Evolutionary conservation across 1,140 invertebrate genomes (phyloP), one percentile per base, ranked within the genome.

Genomic region (Pseudobourletiella spinata): DNA sequence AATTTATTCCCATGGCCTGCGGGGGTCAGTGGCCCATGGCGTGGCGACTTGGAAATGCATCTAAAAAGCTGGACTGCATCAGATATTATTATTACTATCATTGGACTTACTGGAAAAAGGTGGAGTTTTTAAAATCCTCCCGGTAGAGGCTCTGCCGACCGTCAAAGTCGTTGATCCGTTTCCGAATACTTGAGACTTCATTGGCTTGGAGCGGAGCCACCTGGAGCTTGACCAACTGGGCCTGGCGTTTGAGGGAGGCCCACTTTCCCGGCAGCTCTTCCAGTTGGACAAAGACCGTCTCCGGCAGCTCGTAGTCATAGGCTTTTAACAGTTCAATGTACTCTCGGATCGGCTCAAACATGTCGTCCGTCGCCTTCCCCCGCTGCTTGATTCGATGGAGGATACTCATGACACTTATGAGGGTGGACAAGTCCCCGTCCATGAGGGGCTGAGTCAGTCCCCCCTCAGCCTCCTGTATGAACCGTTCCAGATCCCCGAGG

Each of bases 231-330:
- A 94, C 86, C 29, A 86, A 88, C 15, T 87, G 74, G 4, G 90
- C 89, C 57, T 95, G 82, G 76, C 96, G 95, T 77, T 96, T 97
- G 1, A 90, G 93, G 63, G 92, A 89, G 57, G 85, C 85, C 95
- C 95, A 98, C 74, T 93, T 89, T 73, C 95, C 91, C 20, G 94
- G 94, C 60, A 97, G 75, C 78, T 95, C 92, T 83, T 69, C 64
- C 35, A 92, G 74, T 54, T 89, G 77, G 8, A 91, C 86, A 73
- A 91, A 89, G 1, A 91, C 85, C 79, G 89, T 81, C 69, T 88
- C 84, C 0, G 79, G 77, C 65, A 89, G 84, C 63, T 86, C 83
- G 1, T 89, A 84, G n/a, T 85, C 81, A 67, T 89, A 89, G 2
- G 79, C 74, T 63, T 81, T 82, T 1, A 91, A 74, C 2, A 89